These are phyloP conservation scores for Murina feae DNA, from an alignment of 2,113 vertebrate species.

Conservation along the genomic window DNA sequence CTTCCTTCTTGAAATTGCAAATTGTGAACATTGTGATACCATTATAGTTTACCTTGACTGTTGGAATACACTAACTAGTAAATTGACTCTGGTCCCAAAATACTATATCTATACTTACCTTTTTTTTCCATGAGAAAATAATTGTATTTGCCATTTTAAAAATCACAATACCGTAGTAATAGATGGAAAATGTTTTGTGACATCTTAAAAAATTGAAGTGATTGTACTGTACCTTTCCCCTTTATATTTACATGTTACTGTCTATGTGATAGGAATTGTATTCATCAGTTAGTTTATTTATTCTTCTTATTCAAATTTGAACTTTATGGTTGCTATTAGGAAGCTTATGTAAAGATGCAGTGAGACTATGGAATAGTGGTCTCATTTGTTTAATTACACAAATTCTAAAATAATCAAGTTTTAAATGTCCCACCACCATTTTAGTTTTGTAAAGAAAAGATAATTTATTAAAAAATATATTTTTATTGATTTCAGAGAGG, in stretches of 20 bases:
- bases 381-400: neutral
- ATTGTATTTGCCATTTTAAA: neutral
- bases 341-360: neutral
- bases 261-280: neutral
- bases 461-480: neutral
- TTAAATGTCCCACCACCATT: neutral
- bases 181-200: neutral
- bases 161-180: neutral
- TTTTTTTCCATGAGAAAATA: neutral
- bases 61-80: neutral
- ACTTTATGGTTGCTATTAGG: neutral
- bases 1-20: neutral
- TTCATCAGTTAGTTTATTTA: neutral
- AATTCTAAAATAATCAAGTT: conserved; percentile 9
- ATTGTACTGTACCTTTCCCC: neutral
- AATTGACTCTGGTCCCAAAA: neutral
- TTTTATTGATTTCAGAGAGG: neutral
- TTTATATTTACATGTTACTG: neutral
- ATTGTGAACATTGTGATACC: neutral
- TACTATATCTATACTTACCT: neutral
- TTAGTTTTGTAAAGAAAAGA: neutral
- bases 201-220: neutral
- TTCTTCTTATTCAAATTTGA: conserved; percentile 6
- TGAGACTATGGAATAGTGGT: conserved; percentile 14
- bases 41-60: neutral